A percentile compares a stretch with the other conserved stretches of the same genome.
These are phyloP conservation scores for Stenopsyche tienmushanensis DNA, from an alignment of 1,140 invertebrate genomes.

Conservation along the genomic window DNA sequence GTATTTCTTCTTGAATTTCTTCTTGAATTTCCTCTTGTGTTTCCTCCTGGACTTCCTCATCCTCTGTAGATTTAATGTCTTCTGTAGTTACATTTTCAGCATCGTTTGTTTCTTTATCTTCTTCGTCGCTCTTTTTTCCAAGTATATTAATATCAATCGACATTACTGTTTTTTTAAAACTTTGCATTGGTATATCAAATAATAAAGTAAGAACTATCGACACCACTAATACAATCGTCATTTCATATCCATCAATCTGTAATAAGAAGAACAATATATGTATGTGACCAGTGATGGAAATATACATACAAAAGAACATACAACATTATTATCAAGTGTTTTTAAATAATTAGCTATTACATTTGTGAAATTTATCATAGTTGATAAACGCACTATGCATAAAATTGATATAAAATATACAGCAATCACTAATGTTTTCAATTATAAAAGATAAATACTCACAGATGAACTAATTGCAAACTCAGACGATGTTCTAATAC, in stretches of 20 bases:
- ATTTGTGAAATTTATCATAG: too few species aligned
- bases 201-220: conserved; percentile 64
- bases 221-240: conserved; percentile 51
- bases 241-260: conserved; percentile 52
- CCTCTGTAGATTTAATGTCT: conserved; percentile 42
- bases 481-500: conserved; percentile 56
- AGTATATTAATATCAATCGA: conserved; percentile 40
- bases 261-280: conserved; percentile 40
- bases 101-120: conserved; percentile 40
- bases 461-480: conserved; percentile 58
- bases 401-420: too few species aligned
- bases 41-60: conserved; percentile 50
- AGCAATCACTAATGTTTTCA: too few species aligned
- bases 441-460: conserved; percentile 43
- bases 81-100: conserved; percentile 13
- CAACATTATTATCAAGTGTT: too few species aligned
- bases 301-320: too few species aligned
- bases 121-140: conserved; percentile 29
- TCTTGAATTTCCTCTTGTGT: conserved; percentile 51
- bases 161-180: conserved; percentile 59
- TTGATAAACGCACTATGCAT: too few species aligned
- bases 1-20: conserved; percentile 39
- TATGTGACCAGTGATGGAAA: conserved; percentile 20
- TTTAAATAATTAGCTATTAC: too few species aligned
- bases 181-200: conserved; percentile 69